Evolutionary conservation across 2,113 vertebrate species (phyloP), one percentile per base, ranked within the genome.

Genomic region (Muscicapa adusta): DNA sequence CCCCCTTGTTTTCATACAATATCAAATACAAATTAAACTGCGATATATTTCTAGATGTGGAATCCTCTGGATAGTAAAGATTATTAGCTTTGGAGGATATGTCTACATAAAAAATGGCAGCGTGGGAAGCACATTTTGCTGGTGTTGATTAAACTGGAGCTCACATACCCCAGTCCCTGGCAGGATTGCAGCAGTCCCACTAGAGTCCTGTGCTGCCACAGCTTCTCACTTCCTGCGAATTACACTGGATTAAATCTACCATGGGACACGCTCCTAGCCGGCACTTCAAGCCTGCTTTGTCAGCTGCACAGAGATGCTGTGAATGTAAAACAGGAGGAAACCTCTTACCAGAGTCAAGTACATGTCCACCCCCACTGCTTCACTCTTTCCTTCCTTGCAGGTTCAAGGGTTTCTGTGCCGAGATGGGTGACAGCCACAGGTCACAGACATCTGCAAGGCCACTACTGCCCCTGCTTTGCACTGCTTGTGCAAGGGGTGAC

Each of bases 1-100:
- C 29, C 5, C 3, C 2, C 62, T 88, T 96, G 65, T 92, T 96
- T 96, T 95, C 71, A 33, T 47, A 29, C 18, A 24, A 36, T 38
- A 87, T 66, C 34, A 85, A 87, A 61, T 62, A 70, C 61, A 89
- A 95, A 96, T 92, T 93, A 94, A 97, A 94, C 50, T 40, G 71
- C 0, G 0, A 10, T 60, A 22, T 50, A 50, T 90, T 94, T 96
- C 92, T 94, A 43, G 36, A 68, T 68, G 16, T 80, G 26, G n/a
- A 91, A 94, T 94, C 54, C 92, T 95, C 91, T 68, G 58, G 90
- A 57, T 16, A 95, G 51, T 48, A 89, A 65, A 63, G 65, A 75
- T 96, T 94, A 96, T 94, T 97, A 95, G 62, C 78, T 88, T 95
- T 84, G 81, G 47, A 83, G 61, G 38, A 76, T 60, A 85, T 26